Evolutionary conservation across 2,888 invertebrate genomes (phyloP).

Genomic region (Drosophila peninsularis): DNA sequence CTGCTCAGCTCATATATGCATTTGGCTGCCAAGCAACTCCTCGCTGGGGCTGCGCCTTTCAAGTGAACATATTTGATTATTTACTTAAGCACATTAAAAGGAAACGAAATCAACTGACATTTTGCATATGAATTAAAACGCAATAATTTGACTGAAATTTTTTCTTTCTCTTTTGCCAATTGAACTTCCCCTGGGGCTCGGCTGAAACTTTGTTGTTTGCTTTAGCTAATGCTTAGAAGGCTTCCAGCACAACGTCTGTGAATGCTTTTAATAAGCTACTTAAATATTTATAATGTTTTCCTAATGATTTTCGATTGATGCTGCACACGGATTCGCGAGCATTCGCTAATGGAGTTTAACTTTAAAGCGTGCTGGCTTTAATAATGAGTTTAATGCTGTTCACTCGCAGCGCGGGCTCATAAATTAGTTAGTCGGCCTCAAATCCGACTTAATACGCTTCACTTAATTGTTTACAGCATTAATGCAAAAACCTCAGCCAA

Average conservation of each 20-base stretch:
- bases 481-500: conserved; percentile 77
- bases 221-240: conserved; percentile 63
- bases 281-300: conserved; percentile 80
- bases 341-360: not conserved
- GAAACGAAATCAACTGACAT: conserved; percentile 44
- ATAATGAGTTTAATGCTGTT: conserved; percentile 23
- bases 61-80: conserved; percentile 72
- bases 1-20: conserved; percentile 40
- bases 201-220: conserved; percentile 53
- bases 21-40: conserved; percentile 44
- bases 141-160: conserved; percentile 69
- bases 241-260: conserved; percentile 21
- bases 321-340: not conserved
- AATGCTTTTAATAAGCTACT: conserved; percentile 80
- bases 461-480: conserved; percentile 81
- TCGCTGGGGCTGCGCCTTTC: conserved; percentile 39
- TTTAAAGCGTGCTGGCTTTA: conserved; percentile 15
- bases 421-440: conserved; percentile 72
- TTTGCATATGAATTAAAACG: conserved; percentile 82
- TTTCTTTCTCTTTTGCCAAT: conserved; percentile 40
- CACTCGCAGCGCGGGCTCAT: conserved; percentile 30
- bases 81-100: conserved; percentile 71
- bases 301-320: conserved; percentile 60
- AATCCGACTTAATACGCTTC: conserved; percentile 80
- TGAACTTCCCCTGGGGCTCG: conserved; percentile 24